Conservation (phyloP, 2,113 vertebrate genomes). For the Tragelaphus scriptus region DNA sequence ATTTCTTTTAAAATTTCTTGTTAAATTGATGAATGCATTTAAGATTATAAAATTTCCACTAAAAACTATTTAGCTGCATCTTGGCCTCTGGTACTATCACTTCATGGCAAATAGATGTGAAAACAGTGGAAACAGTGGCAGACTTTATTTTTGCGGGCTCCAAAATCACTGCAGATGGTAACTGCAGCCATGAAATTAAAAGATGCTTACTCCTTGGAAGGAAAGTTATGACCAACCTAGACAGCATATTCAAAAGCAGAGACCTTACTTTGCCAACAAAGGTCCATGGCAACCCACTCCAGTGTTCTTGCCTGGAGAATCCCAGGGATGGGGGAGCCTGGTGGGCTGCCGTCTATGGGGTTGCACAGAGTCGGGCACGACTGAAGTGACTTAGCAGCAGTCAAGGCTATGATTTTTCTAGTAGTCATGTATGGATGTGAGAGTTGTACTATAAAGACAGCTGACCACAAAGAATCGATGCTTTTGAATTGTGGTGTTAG, state of each 20-base stretch:
- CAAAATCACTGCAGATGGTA: neutral
- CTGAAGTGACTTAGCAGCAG: neutral
- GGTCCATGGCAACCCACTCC: neutral
- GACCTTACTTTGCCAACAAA: neutral
- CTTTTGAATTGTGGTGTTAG: neutral
- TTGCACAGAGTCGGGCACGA: too few relatives aligned
- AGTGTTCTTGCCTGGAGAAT: too few relatives aligned
- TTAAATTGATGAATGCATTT: neutral
- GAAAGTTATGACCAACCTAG: neutral
- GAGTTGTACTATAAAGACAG: neutral
- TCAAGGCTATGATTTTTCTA: neutral
- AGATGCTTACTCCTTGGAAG: neutral
- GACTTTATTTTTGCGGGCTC: accelerated
- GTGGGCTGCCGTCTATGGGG: too few relatives aligned
- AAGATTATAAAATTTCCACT: neutral
- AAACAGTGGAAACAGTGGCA: neutral
- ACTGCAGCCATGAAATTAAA: neutral
- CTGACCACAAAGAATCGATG: neutral
- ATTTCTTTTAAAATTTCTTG: neutral
- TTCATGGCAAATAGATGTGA: neutral
- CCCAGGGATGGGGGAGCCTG: too few relatives aligned
- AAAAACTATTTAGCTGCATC: neutral
- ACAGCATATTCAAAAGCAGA: neutral
- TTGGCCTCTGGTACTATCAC: neutral
- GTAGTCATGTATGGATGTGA: neutral